Evolutionary conservation across 1,140 invertebrate genomes (phyloP).

Genomic region (Hermatobates lingyangjiaoensis): DNA sequence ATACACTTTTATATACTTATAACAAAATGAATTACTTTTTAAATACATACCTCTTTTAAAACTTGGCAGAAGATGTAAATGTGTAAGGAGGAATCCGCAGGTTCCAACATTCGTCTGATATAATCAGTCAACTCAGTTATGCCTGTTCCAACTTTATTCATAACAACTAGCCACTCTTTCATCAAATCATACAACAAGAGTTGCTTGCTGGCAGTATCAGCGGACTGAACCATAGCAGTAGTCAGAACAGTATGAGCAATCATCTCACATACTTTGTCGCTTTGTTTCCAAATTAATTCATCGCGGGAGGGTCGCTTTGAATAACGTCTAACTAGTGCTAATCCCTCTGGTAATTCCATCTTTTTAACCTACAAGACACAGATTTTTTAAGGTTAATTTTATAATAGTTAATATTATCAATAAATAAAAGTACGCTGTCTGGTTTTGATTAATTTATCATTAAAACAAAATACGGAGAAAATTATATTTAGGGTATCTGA

Average conservation of each 20-base stretch:
- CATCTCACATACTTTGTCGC: slow-evolving; percentile 21
- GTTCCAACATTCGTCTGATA: slow-evolving; percentile 31
- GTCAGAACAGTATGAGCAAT: slow-evolving; percentile 17
- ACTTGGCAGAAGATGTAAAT: slow-evolving; percentile 35
- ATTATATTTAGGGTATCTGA: background rate
- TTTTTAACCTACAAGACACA: slow-evolving; percentile 17
- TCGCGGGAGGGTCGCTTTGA: slow-evolving; percentile 4
- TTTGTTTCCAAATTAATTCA: slow-evolving; percentile 19
- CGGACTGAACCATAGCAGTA: slow-evolving; percentile 19
- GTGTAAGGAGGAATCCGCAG: slow-evolving; percentile 33
- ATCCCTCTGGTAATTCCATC: slow-evolving; percentile 16
- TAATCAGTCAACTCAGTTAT: background rate
- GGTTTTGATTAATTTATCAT: no score
- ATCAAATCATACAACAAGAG: slow-evolving; percentile 17
- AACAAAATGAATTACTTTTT: background rate
- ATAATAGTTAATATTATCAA: background rate
- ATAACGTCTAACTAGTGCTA: slow-evolving; percentile 11
- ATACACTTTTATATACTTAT: no score
- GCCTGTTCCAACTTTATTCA: background rate
- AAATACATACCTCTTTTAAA: slow-evolving; percentile 31
- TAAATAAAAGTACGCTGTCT: background rate
- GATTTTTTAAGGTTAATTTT: background rate
- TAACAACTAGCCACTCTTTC: slow-evolving; percentile 16
- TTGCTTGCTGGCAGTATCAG: slow-evolving; percentile 9
- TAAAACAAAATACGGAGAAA: no score